Evolutionary conservation across 2,888 invertebrate genomes (phyloP).

Genomic region (Parnassius glacialis): DNA sequence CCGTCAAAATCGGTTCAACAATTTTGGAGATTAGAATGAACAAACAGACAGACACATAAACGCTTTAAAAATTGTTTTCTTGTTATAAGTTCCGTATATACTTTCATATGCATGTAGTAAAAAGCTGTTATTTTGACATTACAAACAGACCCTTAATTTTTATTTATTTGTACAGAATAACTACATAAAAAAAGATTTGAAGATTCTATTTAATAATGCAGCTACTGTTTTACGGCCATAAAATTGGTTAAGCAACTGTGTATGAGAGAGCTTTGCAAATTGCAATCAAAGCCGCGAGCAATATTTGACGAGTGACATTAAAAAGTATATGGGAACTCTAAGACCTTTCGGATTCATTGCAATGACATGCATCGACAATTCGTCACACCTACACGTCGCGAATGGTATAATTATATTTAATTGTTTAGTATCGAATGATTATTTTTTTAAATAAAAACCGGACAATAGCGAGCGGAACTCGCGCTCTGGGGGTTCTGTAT

Average conservation of each 20-base stretch:
- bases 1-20: too few relatives aligned
- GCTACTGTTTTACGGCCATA: constrained; percentile 7
- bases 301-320: constrained; percentile 71
- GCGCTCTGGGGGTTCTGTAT: too few relatives aligned
- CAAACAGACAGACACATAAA: too few relatives aligned
- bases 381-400: constrained; percentile 31
- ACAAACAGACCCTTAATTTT: too few relatives aligned
- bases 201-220: constrained; percentile 1
- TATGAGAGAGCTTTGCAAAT: constrained; percentile 30
- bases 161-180: too few relatives aligned
- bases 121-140: too few relatives aligned
- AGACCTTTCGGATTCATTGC: constrained; percentile 63
- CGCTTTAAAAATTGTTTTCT: too few relatives aligned
- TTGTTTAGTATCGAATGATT: constrained; percentile 9
- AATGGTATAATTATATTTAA: constrained; percentile 10
- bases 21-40: too few relatives aligned
- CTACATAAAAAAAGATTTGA: background rate
- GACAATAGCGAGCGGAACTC: background rate
- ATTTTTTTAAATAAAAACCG: constrained; percentile 5
- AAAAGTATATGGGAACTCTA: constrained; percentile 67
- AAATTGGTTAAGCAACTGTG: constrained; percentile 16
- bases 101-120: too few relatives aligned
- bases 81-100: too few relatives aligned
- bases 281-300: constrained; percentile 46
- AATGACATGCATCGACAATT: constrained; percentile 56